A percentile compares a stretch with the other conserved stretches of the same genome.
phyloP scores from a whole-genome alignment of 2,797 vertebrate species.

The Brachyalestes nurse region DNA sequence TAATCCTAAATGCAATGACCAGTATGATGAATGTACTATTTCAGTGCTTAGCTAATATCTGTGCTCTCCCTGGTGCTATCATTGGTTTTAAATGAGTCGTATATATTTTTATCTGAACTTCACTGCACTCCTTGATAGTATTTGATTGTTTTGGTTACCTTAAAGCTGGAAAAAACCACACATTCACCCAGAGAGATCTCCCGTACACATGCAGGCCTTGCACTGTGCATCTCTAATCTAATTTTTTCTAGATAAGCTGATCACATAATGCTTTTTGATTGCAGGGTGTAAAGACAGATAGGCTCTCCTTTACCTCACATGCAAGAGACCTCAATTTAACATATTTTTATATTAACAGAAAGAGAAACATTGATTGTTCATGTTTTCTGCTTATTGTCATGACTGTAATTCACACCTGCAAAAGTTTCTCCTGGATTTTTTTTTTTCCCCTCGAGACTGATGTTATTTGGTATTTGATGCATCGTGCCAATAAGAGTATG shows the following conservation, averaged over 20 bases:
- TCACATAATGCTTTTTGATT: conserved; percentile 32
- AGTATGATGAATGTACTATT: conserved; percentile 57
- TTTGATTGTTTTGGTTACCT: conserved; percentile 48
- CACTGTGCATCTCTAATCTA: conserved; percentile 52
- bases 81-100: conserved; percentile 33
- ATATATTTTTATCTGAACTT: conserved; percentile 45
- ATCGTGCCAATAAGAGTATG: conserved; percentile 32
- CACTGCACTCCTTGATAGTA: conserved; percentile 44
- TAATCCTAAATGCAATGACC: conserved; percentile 19
- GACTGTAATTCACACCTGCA: conserved; percentile 30
- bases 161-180: conserved; percentile 1
- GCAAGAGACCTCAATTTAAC: conserved; percentile 52
- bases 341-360: conserved; percentile 51
- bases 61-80: conserved; percentile 55
- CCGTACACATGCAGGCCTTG: conserved; percentile 47
- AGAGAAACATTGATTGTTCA: conserved; percentile 9
- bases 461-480: conserved; percentile 28
- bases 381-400: conserved; percentile 38
- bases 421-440: conserved; percentile 19
- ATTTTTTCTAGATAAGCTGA: conserved; percentile 35
- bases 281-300: conserved; percentile 46
- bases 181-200: conserved; percentile 10
- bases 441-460: neutral
- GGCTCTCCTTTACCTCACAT: conserved; percentile 58
- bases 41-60: conserved; percentile 46